Evolutionary conservation across 2,797 vertebrate species (phyloP), one percentile per base, ranked within the genome.

Genomic region (Esox lucius): DNA sequence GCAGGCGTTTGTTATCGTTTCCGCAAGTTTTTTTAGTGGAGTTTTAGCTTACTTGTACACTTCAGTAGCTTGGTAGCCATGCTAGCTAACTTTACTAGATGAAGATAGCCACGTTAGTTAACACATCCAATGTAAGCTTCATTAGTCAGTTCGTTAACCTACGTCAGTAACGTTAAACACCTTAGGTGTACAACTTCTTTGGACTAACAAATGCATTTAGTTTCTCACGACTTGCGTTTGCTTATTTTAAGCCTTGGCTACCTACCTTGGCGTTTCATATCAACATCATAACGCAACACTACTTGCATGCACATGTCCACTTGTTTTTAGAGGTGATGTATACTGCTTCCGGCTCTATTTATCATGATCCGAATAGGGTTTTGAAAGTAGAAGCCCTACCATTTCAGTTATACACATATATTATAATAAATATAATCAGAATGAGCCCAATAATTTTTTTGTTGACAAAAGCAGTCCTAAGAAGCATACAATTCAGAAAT

Each of bases 311-410:
- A 83, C 81, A 82, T 80, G 82, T 35, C 78, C 70, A 65, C 71
- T 48, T 7, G 35, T 39, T 33, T 79, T 81, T 79, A 26, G 70
- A 28, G 68, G 70, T 71, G 26, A 71, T 71, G 22, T n/a, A 28
- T 4, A 1, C 19, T 64, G 2, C 81, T 85, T 91, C 89, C 77
- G 74, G 70, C 79, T 80, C 53, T 51, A 78, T 91, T 90, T 91
- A 91, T 93, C 84, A 75, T 1, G 48, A 51, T 33, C 48, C 35
- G 39, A 7, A 56, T 9, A n/a, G 46, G 3, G 13, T 9, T 46
- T 11, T 46, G 12, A 46, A 12, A 2, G 46, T 11, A 46, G 8
- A 7, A 46, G 12, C 3, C 6, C 6, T 5, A 46, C 42, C 1
- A 5, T 3, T 39, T 13, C 42, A 11, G 46, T 7, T 6, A 42